Evolutionary conservation across 2,888 invertebrate species (phyloP).

Genomic region (Prosapia bicincta): DNA sequence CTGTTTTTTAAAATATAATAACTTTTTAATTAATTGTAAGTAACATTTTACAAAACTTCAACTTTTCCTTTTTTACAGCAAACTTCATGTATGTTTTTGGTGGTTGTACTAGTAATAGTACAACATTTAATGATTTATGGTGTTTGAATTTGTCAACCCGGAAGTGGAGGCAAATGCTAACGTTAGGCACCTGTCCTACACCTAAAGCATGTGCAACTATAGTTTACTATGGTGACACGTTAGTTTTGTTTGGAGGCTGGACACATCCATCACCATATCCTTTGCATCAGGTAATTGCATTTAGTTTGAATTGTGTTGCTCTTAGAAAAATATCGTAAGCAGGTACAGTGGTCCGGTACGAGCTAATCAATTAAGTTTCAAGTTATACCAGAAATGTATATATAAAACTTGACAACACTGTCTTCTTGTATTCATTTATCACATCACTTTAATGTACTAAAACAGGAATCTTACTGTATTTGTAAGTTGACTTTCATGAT

Average conservation of each 20-base stretch:
- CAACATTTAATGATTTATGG: slow-evolving; percentile 97
- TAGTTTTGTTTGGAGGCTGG: slow-evolving; percentile 94
- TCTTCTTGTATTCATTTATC: too few species aligned
- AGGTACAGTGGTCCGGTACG: too few species aligned
- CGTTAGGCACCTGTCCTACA: slow-evolving; percentile 86
- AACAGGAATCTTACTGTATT: too few species aligned
- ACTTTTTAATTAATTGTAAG: not conserved
- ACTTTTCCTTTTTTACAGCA: slow-evolving; percentile 42
- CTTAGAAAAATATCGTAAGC: too few species aligned
- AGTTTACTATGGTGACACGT: slow-evolving; percentile 77
- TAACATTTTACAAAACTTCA: not conserved
- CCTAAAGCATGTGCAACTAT: slow-evolving; percentile 94
- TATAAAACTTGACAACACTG: too few species aligned
- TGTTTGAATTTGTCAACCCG: slow-evolving; percentile 81
- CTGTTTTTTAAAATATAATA: too few species aligned
- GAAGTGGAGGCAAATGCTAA: slow-evolving; percentile 78
- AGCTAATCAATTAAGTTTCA: too few species aligned
- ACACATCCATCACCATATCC: slow-evolving; percentile 87
- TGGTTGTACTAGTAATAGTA: slow-evolving; percentile 89
- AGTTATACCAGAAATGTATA: too few species aligned
- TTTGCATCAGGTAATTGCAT: slow-evolving; percentile 64
- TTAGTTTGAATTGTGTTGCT: too few species aligned
- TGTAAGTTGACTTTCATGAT: too few species aligned
- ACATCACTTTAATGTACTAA: too few species aligned
- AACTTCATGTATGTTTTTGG: slow-evolving; percentile 95